Percentiles rank a stretch among this genome's conserved stretches.
These are phyloP conservation scores for Buceros bicornis DNA, from an alignment of 2,797 vertebrate species.

Conservation along the genomic window DNA sequence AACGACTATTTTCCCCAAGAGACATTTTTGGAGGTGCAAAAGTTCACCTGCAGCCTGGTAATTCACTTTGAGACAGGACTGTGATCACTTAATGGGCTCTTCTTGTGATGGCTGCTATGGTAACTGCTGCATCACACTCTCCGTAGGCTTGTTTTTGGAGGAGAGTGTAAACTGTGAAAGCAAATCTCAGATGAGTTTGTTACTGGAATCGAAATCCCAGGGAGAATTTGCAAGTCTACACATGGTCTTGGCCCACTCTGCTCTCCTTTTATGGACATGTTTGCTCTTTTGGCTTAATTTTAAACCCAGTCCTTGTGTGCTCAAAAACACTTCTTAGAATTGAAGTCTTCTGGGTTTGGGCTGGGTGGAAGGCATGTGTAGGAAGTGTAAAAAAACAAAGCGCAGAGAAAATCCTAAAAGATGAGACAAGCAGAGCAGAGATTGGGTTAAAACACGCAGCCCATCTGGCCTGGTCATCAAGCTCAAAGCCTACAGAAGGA, in stretches of 20 bases:
- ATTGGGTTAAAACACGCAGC: neutral
- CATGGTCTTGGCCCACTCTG: neutral
- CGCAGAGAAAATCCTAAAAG: neutral
- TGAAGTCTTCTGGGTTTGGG: neutral
- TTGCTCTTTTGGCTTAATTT: constrained; percentile 38
- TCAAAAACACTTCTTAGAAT: constrained; percentile 36
- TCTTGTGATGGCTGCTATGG: constrained; percentile 63
- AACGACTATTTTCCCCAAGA: constrained; percentile 48
- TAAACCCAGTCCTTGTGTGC: neutral
- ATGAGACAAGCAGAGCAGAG: neutral
- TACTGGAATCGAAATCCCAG: constrained; percentile 59
- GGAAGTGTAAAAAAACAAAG: neutral
- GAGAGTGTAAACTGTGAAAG: constrained; percentile 8
- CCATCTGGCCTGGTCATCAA: neutral
- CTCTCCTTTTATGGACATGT: constrained; percentile 44
- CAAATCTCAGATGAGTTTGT: constrained; percentile 52
- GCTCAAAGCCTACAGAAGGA: neutral
- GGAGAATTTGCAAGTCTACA: constrained; percentile 27
- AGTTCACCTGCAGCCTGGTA: constrained; percentile 68
- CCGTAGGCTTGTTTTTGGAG: constrained; percentile 4
- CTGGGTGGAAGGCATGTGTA: neutral
- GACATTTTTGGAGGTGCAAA: constrained; percentile 60
- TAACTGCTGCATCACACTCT: constrained; percentile 61
- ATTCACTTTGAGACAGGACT: constrained; percentile 55
- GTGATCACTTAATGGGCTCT: constrained; percentile 60